Evolutionary conservation across 2,797 vertebrate genomes (phyloP).

Genomic region (Myiotriccus ornatus): DNA sequence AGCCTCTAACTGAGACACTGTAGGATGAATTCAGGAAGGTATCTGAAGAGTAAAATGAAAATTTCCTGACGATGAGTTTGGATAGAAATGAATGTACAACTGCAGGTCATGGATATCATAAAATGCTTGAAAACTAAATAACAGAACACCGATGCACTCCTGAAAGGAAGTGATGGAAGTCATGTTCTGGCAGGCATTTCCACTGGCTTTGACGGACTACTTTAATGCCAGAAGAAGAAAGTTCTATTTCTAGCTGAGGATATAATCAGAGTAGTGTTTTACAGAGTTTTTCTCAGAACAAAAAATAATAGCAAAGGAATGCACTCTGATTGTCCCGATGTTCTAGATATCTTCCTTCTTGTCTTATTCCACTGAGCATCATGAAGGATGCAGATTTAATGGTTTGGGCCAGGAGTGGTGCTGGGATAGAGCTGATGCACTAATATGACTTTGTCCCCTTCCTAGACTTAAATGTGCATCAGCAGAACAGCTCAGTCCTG

Average conservation of each 20-base stretch:
- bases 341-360: background rate
- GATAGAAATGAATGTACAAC: background rate
- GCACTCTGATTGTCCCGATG: background rate
- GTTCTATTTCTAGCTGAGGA: background rate
- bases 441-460: background rate
- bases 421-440: background rate
- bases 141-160: background rate
- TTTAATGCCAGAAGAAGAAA: slow-evolving; percentile 24
- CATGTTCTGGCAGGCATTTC: slow-evolving; percentile 5
- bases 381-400: background rate
- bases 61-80: background rate
- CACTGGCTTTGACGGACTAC: background rate
- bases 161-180: slow-evolving; percentile 36
- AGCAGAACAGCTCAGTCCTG: background rate
- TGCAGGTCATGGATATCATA: background rate
- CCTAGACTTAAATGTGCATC: background rate
- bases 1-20: background rate
- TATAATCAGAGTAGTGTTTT: background rate
- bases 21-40: background rate
- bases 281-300: background rate
- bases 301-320: background rate
- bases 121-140: slow-evolving; percentile 20
- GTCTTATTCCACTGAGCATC: background rate
- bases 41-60: background rate
- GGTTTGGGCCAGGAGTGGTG: background rate